phyloP scores from a whole-genome alignment of 2,797 vertebrate species.

The Liparis tanakae region DNA sequence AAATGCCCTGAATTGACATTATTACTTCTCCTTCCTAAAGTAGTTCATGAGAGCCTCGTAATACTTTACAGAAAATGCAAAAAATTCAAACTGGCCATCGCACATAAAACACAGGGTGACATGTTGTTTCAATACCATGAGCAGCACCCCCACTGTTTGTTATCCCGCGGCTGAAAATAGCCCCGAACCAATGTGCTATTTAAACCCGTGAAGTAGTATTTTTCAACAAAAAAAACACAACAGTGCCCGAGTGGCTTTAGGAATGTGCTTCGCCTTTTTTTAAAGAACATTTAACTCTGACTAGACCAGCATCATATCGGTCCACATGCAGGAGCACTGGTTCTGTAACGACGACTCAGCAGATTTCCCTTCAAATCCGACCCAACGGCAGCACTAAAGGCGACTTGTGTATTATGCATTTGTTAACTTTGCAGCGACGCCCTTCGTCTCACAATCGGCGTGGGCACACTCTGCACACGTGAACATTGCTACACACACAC shows the following conservation, averaged over 20 bases:
- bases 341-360: background rate
- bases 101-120: too few species aligned
- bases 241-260: background rate
- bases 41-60: constrained; percentile 22
- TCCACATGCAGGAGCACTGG: background rate
- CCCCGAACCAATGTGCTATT: background rate
- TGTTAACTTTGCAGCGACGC: background rate
- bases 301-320: background rate
- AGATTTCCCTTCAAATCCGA: background rate
- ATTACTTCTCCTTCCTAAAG: constrained; percentile 49
- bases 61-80: constrained; percentile 5
- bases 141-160: background rate
- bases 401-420: too few species aligned
- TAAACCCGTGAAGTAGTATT: background rate
- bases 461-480: constrained; percentile 24
- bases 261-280: background rate
- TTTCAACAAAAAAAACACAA: background rate
- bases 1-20: constrained; percentile 49
- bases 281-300: background rate
- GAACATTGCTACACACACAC: constrained; percentile 14
- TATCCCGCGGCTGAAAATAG: background rate
- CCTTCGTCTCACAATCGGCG: constrained; percentile 7
- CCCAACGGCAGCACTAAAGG: constrained; percentile 1
- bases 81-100: constrained; percentile 4
- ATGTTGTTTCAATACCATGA: too few species aligned